Evolutionary conservation across 2,888 invertebrate species (phyloP), one percentile per base, ranked within the genome.

Genomic region (Nephrotoma appendiculata): DNA sequence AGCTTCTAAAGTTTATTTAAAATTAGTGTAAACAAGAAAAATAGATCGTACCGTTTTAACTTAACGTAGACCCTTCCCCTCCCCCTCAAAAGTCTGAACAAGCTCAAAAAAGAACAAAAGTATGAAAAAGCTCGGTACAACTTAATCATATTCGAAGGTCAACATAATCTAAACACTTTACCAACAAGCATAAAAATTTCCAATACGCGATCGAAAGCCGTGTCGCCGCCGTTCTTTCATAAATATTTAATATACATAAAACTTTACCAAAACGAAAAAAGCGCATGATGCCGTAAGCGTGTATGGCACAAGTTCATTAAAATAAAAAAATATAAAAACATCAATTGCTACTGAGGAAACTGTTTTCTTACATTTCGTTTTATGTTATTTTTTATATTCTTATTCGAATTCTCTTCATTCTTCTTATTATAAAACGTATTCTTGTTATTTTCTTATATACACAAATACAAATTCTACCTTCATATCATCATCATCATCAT

Each of bases 271-370:
- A 52, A 86, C 41, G 48, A 52, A 86, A 52, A 86, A 48, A 52
- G 19, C 45, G 31, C 41, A 44, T 85, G 43, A 44, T 44, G 85
- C 85, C 85, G 44, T 44, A 85, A 85, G 85, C 44, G 85, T 85
- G 85, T 85, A 85, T 44, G 44, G 85, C 85, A 85, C 85, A 85
- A 42, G 85, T 11, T 85, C 85, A 44, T 85, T 11, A 84, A 41
- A 84, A 42, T 42, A 84, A 42, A 84, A 84, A 43, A 42, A 52
- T 19, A 19, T 19, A 19, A 57, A 31, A 71, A 31, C 71, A 71
- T 71, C 71, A 71, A 71, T 71, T 71, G 71, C 71, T 71, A 71
- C 71, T 71, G 71, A 71, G 71, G 71, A 71, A 71, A 71, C 71
- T 71, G 71, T 71, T 71, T 71, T 71, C 71, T 19, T 71, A 71